Evolutionary conservation across 2,113 vertebrate species (phyloP), one percentile per base, ranked within the genome.

Genomic region (Albula glossodonta): DNA sequence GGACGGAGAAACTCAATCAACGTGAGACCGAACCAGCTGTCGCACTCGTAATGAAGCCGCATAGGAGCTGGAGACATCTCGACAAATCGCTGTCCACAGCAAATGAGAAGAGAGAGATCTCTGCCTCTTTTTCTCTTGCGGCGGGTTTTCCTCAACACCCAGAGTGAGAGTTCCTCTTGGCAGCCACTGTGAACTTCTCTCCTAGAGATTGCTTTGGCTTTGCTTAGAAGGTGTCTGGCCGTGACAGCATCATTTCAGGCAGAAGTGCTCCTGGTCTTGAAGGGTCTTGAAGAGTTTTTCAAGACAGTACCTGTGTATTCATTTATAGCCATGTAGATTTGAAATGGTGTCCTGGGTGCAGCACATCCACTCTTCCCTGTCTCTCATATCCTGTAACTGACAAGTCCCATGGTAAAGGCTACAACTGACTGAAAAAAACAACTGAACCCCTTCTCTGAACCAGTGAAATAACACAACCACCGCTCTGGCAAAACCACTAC

Each of bases 1-100:
- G 19, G 50, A 7, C 17, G 66, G 52, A 89, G 85, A 83, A 66
- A 53, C 80, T 48, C 79, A 87, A 57, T 15, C 48, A 84, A 50
- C 84, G 56, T 60, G 57, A 52, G 19, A 86, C 5, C 3, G 4
- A 63, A 19, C 17, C 66, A 13, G 60, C 66, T 77, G 41, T n/a
- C 66, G 53, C 11, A n/a, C 80, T 11, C 25, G 17, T 63, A 51
- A 63, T 79, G 78, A 81, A 52, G 49, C 78, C 11, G 4, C 48
- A 10, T 25, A 52, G 80, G 51, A 52, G 25, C 25, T 7, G 49
- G 15, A 78, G 81, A 83, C 17, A 41, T 50, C 56, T 49, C 19
- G 53, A 70, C 48, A 31, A 78, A 74, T 53, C 56, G 50, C 66
- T 48, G 3, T 78, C 53, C 25, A 66, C 9, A n/a, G 49, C 66